Percentiles rank a stretch among this genome's conserved stretches.
phyloP scores from a whole-genome alignment of 2,797 vertebrate genomes.

The Rhincodon typus region DNA sequence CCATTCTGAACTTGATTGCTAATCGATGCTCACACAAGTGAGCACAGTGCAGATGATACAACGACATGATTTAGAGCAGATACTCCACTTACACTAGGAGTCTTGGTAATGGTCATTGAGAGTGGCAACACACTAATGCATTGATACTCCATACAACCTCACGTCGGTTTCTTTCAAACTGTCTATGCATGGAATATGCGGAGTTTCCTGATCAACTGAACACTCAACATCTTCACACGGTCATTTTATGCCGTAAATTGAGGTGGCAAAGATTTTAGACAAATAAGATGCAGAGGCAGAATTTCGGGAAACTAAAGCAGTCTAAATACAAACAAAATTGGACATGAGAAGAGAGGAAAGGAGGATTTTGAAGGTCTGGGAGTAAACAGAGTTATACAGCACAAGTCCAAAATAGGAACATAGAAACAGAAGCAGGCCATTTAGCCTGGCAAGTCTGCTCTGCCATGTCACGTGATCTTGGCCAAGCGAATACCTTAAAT shows the following conservation, averaged over 20 bases:
- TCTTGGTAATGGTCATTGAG: neutral
- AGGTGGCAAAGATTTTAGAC: too few relatives aligned
- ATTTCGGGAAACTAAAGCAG: too few relatives aligned
- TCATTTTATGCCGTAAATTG: neutral
- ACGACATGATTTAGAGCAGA: neutral
- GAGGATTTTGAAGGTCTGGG: too few relatives aligned
- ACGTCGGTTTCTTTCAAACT: neutral
- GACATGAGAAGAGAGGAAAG: too few relatives aligned
- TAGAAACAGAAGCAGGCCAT: too few relatives aligned
- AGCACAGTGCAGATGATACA: neutral
- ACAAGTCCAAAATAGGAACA: too few relatives aligned
- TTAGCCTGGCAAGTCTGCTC: too few relatives aligned
- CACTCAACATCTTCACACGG: neutral
- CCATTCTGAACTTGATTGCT: neutral
- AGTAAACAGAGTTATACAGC: too few relatives aligned
- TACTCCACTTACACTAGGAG: neutral
- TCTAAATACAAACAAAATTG: too few relatives aligned
- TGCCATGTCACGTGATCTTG: too few relatives aligned
- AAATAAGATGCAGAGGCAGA: too few relatives aligned
- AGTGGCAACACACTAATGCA: neutral
- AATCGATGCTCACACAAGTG: neutral
- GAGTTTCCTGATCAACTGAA: neutral
- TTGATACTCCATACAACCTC: neutral
- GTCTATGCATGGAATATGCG: neutral
- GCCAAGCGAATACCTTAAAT: too few relatives aligned